Base-by-base conservation (phyloP, 2,888 invertebrate species). In the Aethes cnicana region DNA sequence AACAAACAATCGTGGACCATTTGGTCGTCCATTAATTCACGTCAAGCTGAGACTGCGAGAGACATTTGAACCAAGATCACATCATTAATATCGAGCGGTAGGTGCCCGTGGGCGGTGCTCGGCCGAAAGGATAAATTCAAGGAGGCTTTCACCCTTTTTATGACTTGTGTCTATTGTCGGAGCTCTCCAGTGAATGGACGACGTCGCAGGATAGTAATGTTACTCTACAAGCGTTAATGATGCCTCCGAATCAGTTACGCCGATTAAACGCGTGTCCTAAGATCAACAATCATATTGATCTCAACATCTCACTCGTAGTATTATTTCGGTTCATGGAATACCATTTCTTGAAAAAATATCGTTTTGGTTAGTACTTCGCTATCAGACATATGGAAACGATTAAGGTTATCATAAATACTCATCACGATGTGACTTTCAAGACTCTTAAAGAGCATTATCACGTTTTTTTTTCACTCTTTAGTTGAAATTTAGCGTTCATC, bases 11-110 rank as follows among this genome's bases (percentile, higher is more conserved):
- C 72, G 74, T 75, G 81, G 73, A 69, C 84, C 84, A 77, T 81
- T 84, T 83, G 79, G 74, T 68, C 53, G 65, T 70, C 72, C 86
- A 87, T 89, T 87, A 85, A 86, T 87, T 81, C 71, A 72, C 74
- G 87, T 88, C 88, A 76, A 73, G 75, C 66, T 64, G 70, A 74
- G 75, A 74, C 81, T 79, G 77, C 71, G 67, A 69, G 75, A 78
- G 81, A 82, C 81, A 80, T 79, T 80, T 78, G 83, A 81, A 81
- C 83, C 84, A 80, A 87, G 78, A 84, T 87, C 84, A 80, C 82
- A 85, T 88, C 87, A 89, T 88, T 89, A 88, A 89, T 88, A 88
- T 84, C 78, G 81, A 85, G 82, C 71, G 74, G 76, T 35, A 41
- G 47, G 48, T 76, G 74, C 78, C 72, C 73, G 86, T 77, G 77